A percentile compares a stretch with the other conserved stretches of the same genome.
These are phyloP conservation scores for Oncorhynchus clarkii DNA, from an alignment of 2,113 vertebrate genomes.

Conservation along the genomic window DNA sequence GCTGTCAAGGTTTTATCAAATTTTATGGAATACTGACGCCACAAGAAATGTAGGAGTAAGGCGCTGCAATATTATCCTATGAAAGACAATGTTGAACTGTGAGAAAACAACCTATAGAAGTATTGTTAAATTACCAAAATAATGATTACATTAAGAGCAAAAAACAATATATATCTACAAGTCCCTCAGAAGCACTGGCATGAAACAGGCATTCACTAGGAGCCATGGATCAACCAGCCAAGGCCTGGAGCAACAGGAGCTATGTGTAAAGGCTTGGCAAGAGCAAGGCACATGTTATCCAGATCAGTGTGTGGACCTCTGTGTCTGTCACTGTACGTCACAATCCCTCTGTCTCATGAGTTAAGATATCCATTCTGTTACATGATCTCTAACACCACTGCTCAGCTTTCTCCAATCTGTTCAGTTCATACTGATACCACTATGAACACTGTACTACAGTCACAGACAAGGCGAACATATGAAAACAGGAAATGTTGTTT, in stretches of 20 bases:
- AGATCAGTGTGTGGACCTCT: slow-evolving; percentile 59
- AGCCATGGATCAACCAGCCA: slow-evolving; percentile 61
- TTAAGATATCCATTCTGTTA: slow-evolving; percentile 43
- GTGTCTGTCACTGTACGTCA: slow-evolving; percentile 56
- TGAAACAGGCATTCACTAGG: slow-evolving; percentile 49
- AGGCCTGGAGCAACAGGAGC: slow-evolving; percentile 68
- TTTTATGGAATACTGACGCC: slow-evolving; percentile 14
- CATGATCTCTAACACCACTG: slow-evolving; percentile 42
- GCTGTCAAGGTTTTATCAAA: slow-evolving; percentile 21
- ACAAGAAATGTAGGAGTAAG: neutral
- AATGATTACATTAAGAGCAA: slow-evolving; percentile 36
- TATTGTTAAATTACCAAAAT: slow-evolving; percentile 25
- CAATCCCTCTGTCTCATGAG: slow-evolving; percentile 51
- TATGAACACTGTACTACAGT: neutral
- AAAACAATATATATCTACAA: slow-evolving; percentile 43
- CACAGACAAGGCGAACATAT: no score
- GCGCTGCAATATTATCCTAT: slow-evolving; percentile 10
- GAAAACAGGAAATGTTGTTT: neutral
- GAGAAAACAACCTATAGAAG: neutral
- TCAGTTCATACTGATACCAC: slow-evolving; percentile 4
- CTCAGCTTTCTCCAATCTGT: slow-evolving; percentile 42
- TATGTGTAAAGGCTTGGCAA: slow-evolving; percentile 70
- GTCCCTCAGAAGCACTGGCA: slow-evolving; percentile 61
- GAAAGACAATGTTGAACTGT: neutral
- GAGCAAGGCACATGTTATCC: slow-evolving; percentile 45